Conservation (phyloP, 2,113 vertebrate species). For the Clarias gariepinus region DNA sequence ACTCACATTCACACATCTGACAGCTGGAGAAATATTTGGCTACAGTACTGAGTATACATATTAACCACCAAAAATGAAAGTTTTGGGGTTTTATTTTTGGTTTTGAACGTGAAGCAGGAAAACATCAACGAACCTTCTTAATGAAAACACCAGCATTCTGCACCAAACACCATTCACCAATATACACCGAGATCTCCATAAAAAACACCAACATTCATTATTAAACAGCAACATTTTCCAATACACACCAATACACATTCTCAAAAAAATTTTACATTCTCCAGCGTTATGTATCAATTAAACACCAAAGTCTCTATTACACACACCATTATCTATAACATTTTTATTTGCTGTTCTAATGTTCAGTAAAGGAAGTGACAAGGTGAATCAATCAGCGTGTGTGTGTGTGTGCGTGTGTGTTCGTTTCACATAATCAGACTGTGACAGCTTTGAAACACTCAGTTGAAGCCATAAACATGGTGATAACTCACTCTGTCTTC, state of each 20-base stretch:
- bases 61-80: neutral
- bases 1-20: neutral
- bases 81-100: neutral
- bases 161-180: no score
- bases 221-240: neutral
- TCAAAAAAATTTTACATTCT: neutral
- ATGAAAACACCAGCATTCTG: neutral
- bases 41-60: neutral
- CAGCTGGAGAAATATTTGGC: neutral
- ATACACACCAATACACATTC: neutral
- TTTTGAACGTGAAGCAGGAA: neutral
- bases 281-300: neutral
- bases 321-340: neutral
- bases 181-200: neutral
- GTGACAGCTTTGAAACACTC: conserved; percentile 27
- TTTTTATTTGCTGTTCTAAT: neutral
- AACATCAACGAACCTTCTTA: neutral
- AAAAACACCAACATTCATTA: neutral
- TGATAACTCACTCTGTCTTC: conserved; percentile 22
- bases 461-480: conserved; percentile 11
- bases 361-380: neutral
- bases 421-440: neutral
- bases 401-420: conserved; percentile 14
- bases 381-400: neutral
- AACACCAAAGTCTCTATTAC: neutral